Evolutionary conservation across 1,140 invertebrate species (phyloP), one percentile per base, ranked within the genome.

Genomic region (Pollicipes pollicipes): DNA sequence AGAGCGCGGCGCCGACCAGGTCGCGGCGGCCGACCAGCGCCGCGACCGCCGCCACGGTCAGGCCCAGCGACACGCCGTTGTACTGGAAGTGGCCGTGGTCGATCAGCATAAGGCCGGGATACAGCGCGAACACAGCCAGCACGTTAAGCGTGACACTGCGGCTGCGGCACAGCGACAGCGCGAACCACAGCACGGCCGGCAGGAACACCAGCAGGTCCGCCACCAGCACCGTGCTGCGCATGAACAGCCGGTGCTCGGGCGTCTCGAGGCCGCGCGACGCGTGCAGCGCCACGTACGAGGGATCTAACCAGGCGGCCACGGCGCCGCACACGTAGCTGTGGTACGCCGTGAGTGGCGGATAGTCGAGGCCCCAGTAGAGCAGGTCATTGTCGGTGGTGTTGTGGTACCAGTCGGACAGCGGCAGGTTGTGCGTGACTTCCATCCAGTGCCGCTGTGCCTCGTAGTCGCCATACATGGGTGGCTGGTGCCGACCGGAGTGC

Each of bases 1-100:
- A 99, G 24, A 89, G 82, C 74, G 93, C 78, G 0, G 93, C 87
- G 0, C 87, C 87, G 0, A 88, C 69, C 17, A 88, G 78, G 76
- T 89, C 83, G 71, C 82, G 82, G 67, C 86, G 81, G 16, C 80
- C 80, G 2, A 85, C 76, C 4, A 98, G 78, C 69, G 84, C 84
- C n/a, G n/a, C n/a, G n/a, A n/a, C n/a, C n/a, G n/a, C n/a, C 37
- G 85, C 82, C 24, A 93, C 83, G 37, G 93, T 88, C 76, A 99
- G 80, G 0, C 95, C 97, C 68, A 99, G 82, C 17, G 95, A 97
- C 2, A 97, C 85, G 78, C 90, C 92, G 78, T 99, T 99, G 78
- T 99, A 99, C 80, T 99, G 97, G 82, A 99, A 99, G 82, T 99
- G 97, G 30, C 95, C 97, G 83, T 98, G 88, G 80, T 99, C 97